Conservation (phyloP, 2,797 vertebrate species). For the Alcedo atthis region DNA sequence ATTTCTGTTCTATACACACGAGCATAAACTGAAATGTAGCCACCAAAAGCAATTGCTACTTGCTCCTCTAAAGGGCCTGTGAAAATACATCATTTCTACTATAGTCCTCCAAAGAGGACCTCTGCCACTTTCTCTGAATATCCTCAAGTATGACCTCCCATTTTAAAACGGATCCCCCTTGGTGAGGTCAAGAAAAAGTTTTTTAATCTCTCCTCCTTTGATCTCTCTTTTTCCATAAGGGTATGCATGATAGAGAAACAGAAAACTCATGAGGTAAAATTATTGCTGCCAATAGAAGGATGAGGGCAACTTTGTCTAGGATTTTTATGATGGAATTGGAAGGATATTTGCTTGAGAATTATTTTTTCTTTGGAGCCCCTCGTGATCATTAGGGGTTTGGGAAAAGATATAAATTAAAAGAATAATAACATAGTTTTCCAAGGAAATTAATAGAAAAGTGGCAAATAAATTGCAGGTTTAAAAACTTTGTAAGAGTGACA, state of each 20-base stretch:
- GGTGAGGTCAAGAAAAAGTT: not conserved
- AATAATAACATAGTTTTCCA: not conserved
- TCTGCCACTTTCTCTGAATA: not conserved
- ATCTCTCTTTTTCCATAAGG: not conserved
- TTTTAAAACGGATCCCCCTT: not conserved
- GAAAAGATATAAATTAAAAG: not conserved
- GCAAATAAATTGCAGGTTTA: not conserved
- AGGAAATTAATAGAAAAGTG: not conserved
- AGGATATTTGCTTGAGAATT: not conserved
- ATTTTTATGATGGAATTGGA: not conserved
- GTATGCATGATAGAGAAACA: not conserved
- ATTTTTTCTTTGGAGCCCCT: not conserved
- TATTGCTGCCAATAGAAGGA: not conserved
- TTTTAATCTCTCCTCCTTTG: not conserved
- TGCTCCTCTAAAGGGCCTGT: fast-evolving
- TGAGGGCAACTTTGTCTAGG: not conserved
- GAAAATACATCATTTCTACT: not conserved
- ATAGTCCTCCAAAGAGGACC: not conserved
- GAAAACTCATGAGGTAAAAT: not conserved
- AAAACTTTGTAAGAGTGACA: not conserved
- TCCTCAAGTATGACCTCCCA: not conserved
- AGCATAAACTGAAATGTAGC: not conserved
- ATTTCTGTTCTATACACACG: not conserved
- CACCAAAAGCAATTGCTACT: not conserved
- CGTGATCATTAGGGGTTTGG: not conserved